Evolutionary conservation across 2,113 vertebrate species (phyloP), one percentile per base, ranked within the genome.

Genomic region (Carassius gibelio): DNA sequence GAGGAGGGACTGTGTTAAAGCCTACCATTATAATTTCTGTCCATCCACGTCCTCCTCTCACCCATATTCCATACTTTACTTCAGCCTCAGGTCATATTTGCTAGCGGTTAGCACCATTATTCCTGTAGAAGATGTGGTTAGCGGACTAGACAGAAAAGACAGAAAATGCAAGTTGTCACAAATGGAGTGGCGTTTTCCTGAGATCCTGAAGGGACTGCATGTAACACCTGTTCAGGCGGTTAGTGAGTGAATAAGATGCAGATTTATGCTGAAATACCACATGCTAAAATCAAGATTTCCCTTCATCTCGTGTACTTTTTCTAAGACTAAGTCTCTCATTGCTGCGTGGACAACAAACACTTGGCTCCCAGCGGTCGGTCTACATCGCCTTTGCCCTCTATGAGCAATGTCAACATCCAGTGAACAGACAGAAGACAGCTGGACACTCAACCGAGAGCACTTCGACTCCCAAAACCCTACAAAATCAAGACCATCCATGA

Each of bases 1-100:
- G 77, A 80, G 78, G 61, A 81, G 78, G 61, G 3, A 66, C n/a
- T 66, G 61, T 10, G 78, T 81, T 66, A 81, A 81, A 81, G 78
- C 78, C 23, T 3, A 15, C 66, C 45, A 81, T 81, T 81, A 81
- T 30, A 68, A 5, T 45, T 81, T 50, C 77, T 19, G 14, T 66
- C 42, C 42, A 81, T 81, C n/a, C 42, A 5, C 48, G 38, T 66
- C 61, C 38, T 66, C 13, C 3, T 15, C 59, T 23, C 1, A 45
- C 17, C 38, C 78, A 66, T 81, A 23, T 48, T 23, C 42, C 78
- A n/a, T 66, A 15, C 61, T 50, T 66, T 4, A 50, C 21, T 81
- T 50, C 42, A 74, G 30, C 52, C 7, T 13, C 1, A 0, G 36
- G 55, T 74, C 23, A 71, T 48, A 78, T 48, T 68, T 61, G 55